phyloP scores from a whole-genome alignment of 2,888 invertebrate species.

The Folsomia manolachei region DNA sequence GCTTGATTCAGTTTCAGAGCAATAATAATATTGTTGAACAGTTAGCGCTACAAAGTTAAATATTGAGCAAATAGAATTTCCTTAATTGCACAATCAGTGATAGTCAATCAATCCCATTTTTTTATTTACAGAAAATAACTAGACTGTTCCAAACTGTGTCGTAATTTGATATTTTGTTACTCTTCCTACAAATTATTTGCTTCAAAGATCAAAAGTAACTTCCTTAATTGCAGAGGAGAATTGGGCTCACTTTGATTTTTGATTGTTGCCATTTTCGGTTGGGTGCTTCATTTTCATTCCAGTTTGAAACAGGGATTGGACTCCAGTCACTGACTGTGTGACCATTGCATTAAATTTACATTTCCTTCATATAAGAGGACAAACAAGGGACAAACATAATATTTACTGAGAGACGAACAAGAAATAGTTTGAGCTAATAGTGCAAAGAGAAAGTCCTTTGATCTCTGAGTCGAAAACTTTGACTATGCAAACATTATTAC shows the following conservation, averaged over 20 bases:
- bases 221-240: background rate
- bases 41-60: too few relatives aligned
- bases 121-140: background rate
- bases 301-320: background rate
- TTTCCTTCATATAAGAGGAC: background rate
- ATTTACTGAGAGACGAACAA: background rate
- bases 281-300: background rate
- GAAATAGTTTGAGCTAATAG: background rate
- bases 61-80: too few relatives aligned
- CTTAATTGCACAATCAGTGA: too few relatives aligned
- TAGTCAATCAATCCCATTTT: background rate
- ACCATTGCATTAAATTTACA: background rate
- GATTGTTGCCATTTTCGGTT: background rate
- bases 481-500: constrained; percentile 1
- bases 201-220: background rate
- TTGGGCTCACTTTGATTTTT: constrained; percentile 1
- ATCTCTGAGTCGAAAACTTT: constrained; percentile 1
- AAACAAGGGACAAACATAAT: background rate
- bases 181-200: background rate
- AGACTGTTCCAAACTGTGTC: too few relatives aligned
- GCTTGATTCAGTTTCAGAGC: too few relatives aligned
- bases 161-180: too few relatives aligned
- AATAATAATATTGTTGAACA: too few relatives aligned
- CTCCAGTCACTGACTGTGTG: background rate
- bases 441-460: background rate